A percentile compares a stretch with the other conserved stretches of the same genome.
Evolutionary conservation across 1,140 invertebrate species (phyloP).

Genomic region (Lycorma delicatula): DNA sequence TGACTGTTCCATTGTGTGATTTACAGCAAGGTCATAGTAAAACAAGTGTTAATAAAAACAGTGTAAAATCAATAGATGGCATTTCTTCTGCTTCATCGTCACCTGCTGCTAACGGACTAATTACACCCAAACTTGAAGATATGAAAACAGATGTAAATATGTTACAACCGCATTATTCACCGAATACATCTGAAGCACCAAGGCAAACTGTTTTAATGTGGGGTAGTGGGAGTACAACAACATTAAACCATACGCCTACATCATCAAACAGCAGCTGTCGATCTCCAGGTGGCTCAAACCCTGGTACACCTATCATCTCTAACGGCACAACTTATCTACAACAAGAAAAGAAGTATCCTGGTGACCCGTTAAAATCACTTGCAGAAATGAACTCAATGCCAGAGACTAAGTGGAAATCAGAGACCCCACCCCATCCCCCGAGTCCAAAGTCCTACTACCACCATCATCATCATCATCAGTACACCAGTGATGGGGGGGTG

Average conservation of each 20-base stretch:
- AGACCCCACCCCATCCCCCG: slow-evolving; percentile 36
- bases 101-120: slow-evolving; percentile 44
- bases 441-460: slow-evolving; percentile 34
- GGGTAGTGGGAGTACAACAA: slow-evolving; percentile 47
- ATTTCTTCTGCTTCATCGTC: slow-evolving; percentile 44
- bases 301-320: slow-evolving; percentile 21
- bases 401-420: slow-evolving; percentile 43
- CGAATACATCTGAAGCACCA: slow-evolving; percentile 43
- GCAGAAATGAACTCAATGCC: slow-evolving; percentile 48
- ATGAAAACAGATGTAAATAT: slow-evolving; percentile 46
- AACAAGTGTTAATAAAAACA: slow-evolving; percentile 15
- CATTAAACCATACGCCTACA: slow-evolving; percentile 38
- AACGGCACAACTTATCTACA: slow-evolving; percentile 26
- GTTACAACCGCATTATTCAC: slow-evolving; percentile 42
- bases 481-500: slow-evolving; percentile 29
- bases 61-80: slow-evolving; percentile 41
- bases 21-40: slow-evolving; percentile 15
- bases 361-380: slow-evolving; percentile 48
- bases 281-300: slow-evolving; percentile 27
- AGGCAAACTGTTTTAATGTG: slow-evolving; percentile 82
- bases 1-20: slow-evolving; percentile 31
- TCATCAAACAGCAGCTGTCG: slow-evolving; percentile 26
- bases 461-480: slow-evolving; percentile 31
- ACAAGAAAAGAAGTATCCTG: slow-evolving; percentile 19
- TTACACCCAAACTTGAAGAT: slow-evolving; percentile 55